phyloP scores from a whole-genome alignment of 37 sponge, comb jelly and placozoan genomes.

The Axinella damicornis region DNA sequence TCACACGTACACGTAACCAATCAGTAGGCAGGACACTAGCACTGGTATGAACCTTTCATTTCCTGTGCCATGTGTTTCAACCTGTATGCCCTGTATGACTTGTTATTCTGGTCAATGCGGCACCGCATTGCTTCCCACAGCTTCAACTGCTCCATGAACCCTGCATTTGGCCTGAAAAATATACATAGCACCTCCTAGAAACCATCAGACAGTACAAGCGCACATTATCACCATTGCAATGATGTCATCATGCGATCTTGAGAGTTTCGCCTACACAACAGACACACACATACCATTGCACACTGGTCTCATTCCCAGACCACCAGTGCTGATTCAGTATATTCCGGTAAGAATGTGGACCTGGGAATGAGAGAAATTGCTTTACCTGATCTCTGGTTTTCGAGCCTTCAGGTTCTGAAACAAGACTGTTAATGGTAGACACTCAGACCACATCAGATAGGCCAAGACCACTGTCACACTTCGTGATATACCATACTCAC shows the following conservation, averaged over 20 bases:
- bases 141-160: slow-evolving; percentile 83
- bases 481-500: slow-evolving; percentile 79
- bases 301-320: too few species aligned
- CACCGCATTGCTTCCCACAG: slow-evolving; percentile 80
- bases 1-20: not conserved
- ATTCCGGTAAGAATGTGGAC: too few species aligned
- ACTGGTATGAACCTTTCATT: slow-evolving; percentile 27
- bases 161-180: slow-evolving; percentile 71
- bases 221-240: not conserved
- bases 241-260: too few species aligned
- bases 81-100: slow-evolving; percentile 58
- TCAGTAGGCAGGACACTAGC: too few species aligned
- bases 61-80: slow-evolving; percentile 39
- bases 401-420: slow-evolving; percentile 16
- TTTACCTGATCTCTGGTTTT: slow-evolving; percentile 80
- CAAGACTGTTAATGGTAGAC: slow-evolving; percentile 31
- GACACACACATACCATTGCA: too few species aligned
- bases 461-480: slow-evolving; percentile 84
- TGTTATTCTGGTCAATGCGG: slow-evolving; percentile 36
- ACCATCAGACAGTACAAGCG: too few species aligned
- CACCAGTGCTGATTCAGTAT: too few species aligned
- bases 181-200: too few species aligned
- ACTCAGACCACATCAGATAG: slow-evolving; percentile 75
- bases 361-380: too few species aligned
- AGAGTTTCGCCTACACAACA: not conserved